Conservation (phyloP, 2,113 vertebrate species). For the Psettodes erumei region DNA sequence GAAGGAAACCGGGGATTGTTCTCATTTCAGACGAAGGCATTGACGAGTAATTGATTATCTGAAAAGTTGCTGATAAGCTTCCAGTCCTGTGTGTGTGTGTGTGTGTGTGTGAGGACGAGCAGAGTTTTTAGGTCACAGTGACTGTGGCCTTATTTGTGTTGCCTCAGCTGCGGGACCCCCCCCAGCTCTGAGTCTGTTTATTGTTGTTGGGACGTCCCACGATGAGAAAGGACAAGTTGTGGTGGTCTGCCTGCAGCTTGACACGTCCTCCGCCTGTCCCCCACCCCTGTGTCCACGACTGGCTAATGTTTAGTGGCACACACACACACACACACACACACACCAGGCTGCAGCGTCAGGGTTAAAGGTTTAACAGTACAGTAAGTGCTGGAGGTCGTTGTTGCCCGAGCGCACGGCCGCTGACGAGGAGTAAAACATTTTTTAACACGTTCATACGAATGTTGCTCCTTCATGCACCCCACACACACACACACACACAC, state of each 20-base stretch:
- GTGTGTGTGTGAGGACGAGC: no score
- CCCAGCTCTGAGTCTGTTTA: conserved; percentile 33
- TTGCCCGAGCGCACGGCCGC: not conserved
- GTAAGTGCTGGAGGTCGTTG: conserved; percentile 25
- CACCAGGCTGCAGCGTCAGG: conserved; percentile 24
- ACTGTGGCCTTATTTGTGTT: conserved; percentile 14
- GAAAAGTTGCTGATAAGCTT: no score
- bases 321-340: no score
- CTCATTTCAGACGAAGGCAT: no score
- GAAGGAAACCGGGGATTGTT: no score
- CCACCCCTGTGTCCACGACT: conserved; percentile 6
- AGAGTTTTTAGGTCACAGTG: conserved; percentile 14
- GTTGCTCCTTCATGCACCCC: no score
- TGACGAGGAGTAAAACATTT: no score
- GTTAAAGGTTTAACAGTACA: conserved; percentile 19
- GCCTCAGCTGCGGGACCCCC: conserved; percentile 25
- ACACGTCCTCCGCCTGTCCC: not conserved
- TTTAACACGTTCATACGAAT: not conserved
- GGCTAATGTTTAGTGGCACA: conserved; percentile 33
- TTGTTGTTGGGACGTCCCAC: no score
- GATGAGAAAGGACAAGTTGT: conserved; percentile 11
- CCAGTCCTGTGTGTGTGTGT: no score
- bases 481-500: no score
- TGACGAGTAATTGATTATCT: no score
- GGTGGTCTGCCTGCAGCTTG: conserved; percentile 6